Conservation (phyloP, 2,888 invertebrate genomes). For the Lacanobia wlatinum region DNA sequence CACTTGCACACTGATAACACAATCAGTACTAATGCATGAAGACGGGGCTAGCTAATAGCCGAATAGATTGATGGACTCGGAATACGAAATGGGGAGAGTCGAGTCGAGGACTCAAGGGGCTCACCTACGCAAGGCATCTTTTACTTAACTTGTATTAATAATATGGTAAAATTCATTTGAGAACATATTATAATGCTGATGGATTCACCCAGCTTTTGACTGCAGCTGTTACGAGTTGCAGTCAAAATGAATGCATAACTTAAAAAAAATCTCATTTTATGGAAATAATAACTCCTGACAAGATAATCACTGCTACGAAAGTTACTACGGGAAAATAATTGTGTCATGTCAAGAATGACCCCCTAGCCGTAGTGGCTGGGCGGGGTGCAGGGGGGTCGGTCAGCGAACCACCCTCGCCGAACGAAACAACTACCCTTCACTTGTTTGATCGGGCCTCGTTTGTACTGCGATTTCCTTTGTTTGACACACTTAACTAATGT, state of each 20-base stretch:
- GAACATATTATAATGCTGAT: not conserved
- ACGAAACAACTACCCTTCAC: constrained; percentile 55
- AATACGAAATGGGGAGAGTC: constrained; percentile 1
- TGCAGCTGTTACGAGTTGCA: not conserved
- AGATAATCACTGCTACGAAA: constrained; percentile 29
- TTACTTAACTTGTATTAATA: not conserved
- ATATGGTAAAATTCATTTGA: not conserved
- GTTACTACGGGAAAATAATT: constrained; percentile 28
- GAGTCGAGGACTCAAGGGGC: not conserved
- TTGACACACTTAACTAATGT: constrained; percentile 35
- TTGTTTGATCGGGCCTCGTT: constrained; percentile 55
- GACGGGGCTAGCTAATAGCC: not conserved
- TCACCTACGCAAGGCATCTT: not conserved
- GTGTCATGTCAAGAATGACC: constrained; percentile 33
- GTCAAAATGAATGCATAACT: not conserved
- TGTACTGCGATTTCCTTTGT: constrained; percentile 59
- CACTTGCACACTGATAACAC: constrained; percentile 42
- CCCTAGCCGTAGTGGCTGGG: constrained; percentile 18
- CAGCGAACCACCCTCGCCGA: constrained; percentile 55
- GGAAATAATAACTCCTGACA: constrained; percentile 1
- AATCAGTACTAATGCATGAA: constrained; percentile 20
- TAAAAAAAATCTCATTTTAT: not conserved
- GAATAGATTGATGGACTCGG: constrained; percentile 2
- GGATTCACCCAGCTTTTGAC: not conserved
- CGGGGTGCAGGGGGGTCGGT: constrained; percentile 30